These are phyloP conservation scores for Caenorhabditis auriculariae DNA, from an alignment of 2,888 invertebrate genomes.

Conservation along the genomic window DNA sequence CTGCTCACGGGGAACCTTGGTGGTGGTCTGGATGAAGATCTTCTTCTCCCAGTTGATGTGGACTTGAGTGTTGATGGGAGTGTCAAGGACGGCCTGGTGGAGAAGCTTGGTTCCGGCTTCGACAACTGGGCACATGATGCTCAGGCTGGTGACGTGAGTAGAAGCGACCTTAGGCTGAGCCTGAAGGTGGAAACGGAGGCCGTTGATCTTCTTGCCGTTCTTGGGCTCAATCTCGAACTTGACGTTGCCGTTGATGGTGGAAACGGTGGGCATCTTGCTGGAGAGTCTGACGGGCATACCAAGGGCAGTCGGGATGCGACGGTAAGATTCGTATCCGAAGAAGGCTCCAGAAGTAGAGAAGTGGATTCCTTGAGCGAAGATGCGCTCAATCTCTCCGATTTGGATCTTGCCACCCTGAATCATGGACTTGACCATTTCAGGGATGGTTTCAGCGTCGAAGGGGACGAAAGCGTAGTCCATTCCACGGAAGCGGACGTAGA, in stretches of 20 bases:
- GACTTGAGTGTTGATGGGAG: constrained; percentile 31
- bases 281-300: constrained; percentile 47
- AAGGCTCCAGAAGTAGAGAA: constrained; percentile 28
- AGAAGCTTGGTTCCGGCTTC: constrained; percentile 49
- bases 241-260: constrained; percentile 34
- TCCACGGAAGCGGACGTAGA: constrained; percentile 45
- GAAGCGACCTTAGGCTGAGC: constrained; percentile 39
- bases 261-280: constrained; percentile 44
- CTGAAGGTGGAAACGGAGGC: constrained; percentile 31
- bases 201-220: constrained; percentile 32
- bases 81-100: constrained; percentile 34
- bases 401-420: constrained; percentile 36
- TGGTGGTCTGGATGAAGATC: constrained; percentile 18
- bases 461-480: constrained; percentile 58
- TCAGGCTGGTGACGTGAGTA: constrained; percentile 39
- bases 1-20: constrained; percentile 30
- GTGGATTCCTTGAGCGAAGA: constrained; percentile 28
- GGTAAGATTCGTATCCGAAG: constrained; percentile 40
- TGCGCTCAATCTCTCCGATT: constrained; percentile 31
- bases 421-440: constrained; percentile 64
- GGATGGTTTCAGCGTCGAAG: constrained; percentile 43
- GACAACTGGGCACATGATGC: constrained; percentile 40
- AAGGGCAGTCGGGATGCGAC: constrained; percentile 33
- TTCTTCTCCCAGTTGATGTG: constrained; percentile 33
- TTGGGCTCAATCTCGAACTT: constrained; percentile 39